Evolutionary conservation across 2,797 vertebrate species (phyloP).

Genomic region (Pipistrellus pygmaeus): DNA sequence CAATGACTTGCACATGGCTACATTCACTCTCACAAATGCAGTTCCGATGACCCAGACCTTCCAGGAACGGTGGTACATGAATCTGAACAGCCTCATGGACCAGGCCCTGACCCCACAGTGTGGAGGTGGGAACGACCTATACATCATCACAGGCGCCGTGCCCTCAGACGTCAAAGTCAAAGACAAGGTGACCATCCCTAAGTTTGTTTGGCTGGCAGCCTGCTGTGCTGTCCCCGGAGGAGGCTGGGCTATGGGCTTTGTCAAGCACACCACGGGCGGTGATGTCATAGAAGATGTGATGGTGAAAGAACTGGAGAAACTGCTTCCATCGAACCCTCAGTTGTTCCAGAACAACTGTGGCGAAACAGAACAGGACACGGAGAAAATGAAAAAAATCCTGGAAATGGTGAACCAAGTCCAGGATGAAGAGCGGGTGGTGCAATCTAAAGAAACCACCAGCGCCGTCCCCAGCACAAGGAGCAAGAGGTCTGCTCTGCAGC

Average conservation of each 20-base stretch:
- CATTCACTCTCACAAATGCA: slow-evolving; percentile 85
- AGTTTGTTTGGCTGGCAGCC: slow-evolving; percentile 89
- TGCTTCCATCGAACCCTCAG: slow-evolving; percentile 77
- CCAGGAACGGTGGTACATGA: slow-evolving; percentile 86
- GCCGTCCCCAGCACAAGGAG: slow-evolving; percentile 40
- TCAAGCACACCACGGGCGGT: slow-evolving; percentile 74
- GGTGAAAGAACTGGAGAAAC: slow-evolving; percentile 85
- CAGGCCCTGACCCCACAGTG: slow-evolving; percentile 86
- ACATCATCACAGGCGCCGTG: slow-evolving; percentile 85
- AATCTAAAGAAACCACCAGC: neutral
- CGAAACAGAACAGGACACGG: slow-evolving; percentile 77
- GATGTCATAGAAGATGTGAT: slow-evolving; percentile 84
- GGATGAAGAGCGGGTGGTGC: slow-evolving; percentile 77
- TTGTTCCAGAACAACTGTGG: slow-evolving; percentile 87
- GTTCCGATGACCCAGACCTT: slow-evolving; percentile 85
- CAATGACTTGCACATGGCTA: slow-evolving; percentile 74
- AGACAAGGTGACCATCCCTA: slow-evolving; percentile 85
- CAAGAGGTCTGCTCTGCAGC: neutral
- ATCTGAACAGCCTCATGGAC: slow-evolving; percentile 83
- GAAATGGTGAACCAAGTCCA: slow-evolving; percentile 83
- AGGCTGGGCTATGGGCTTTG: slow-evolving; percentile 88
- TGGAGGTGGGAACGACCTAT: slow-evolving; percentile 81
- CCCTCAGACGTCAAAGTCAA: slow-evolving; percentile 84
- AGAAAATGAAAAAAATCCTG: slow-evolving; percentile 83
- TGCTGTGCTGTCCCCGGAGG: slow-evolving; percentile 84